Evolutionary conservation across 1,140 invertebrate genomes (phyloP), one percentile per base, ranked within the genome.

Genomic region (Drosophila hydei): DNA sequence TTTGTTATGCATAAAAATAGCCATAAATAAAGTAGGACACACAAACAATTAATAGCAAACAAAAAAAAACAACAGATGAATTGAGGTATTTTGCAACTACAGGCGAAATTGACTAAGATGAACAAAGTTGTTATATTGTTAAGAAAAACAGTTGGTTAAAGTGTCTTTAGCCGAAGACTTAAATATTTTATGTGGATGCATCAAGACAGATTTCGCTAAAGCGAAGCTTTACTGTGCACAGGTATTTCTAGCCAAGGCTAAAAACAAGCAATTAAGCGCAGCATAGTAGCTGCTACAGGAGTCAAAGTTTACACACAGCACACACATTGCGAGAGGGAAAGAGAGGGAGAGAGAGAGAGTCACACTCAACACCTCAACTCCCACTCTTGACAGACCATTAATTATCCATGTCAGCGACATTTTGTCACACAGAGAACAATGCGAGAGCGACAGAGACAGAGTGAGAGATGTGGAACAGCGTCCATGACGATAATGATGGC

Each of bases 321-420:
- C 30, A 11, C 14, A 48, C 48, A n/a, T n/a, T 8, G 7, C 8
- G 27, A 8, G 27, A 30, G 27, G 3, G 27, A 8, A 9, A 33
- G 30, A 33, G 9, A 11, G 9, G 11, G 30, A 33, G 30, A 2
- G 30, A 11, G 30, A 11, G 9, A 33, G 30, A 33, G 30, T 6
- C 36, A 43, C 60, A 33, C 48, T 58, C 51, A 70, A 27, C 64
- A 63, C 48, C 61, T 40, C 21, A 30, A 55, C 52, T 36, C 38
- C 62, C 27, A 61, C 64, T 68, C 59, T 62, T 69, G 79, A 61
- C 77, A 87, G 65, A 70, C 77, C 75, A 87, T 87, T 87, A 87
- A 88, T 87, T 87, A 87, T 88, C 83, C 81, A 87, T 88, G 81
- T 87, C 81, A 87, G 81, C 81, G 81, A 79, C 81, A 87, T 87